These are phyloP conservation scores for Protula sp. DNA, from an alignment of 2,888 invertebrate genomes.

Conservation along the genomic window DNA sequence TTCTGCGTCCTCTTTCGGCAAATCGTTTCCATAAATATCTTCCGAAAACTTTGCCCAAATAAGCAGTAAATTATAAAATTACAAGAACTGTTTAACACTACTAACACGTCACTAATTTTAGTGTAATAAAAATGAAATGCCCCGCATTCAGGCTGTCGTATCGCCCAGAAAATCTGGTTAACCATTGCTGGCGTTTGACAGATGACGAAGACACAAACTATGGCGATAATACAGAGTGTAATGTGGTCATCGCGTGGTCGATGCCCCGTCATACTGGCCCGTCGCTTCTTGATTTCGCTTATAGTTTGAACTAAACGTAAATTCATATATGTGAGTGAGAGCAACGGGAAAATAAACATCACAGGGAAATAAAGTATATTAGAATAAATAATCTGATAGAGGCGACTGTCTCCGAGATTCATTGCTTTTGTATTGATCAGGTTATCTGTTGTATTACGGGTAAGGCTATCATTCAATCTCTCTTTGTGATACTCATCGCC, in stretches of 20 bases:
- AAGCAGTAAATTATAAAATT: constrained; percentile 23
- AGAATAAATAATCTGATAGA: neutral
- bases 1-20: neutral
- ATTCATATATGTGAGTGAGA: neutral
- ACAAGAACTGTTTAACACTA: constrained; percentile 16
- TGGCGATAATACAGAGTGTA: neutral
- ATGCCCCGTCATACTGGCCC: neutral
- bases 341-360: neutral
- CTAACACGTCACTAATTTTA: constrained; percentile 15
- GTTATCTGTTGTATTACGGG: neutral
- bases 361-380: neutral
- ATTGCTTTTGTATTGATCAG: no score
- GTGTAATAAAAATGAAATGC: constrained; percentile 22
- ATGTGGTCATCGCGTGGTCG: neutral
- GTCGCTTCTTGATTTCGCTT: neutral
- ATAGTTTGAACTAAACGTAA: neutral
- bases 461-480: no score
- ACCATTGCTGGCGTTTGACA: constrained; percentile 1
- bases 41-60: constrained; percentile 18
- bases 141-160: constrained; percentile 7
- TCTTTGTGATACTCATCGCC: no score
- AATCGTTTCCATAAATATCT: constrained; percentile 8
- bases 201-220: constrained; percentile 1
- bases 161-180: constrained; percentile 14
- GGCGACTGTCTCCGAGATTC: neutral